Evolutionary conservation across 2,888 invertebrate genomes (phyloP), one percentile per base, ranked within the genome.

Genomic region (Hylaea fasciaria): DNA sequence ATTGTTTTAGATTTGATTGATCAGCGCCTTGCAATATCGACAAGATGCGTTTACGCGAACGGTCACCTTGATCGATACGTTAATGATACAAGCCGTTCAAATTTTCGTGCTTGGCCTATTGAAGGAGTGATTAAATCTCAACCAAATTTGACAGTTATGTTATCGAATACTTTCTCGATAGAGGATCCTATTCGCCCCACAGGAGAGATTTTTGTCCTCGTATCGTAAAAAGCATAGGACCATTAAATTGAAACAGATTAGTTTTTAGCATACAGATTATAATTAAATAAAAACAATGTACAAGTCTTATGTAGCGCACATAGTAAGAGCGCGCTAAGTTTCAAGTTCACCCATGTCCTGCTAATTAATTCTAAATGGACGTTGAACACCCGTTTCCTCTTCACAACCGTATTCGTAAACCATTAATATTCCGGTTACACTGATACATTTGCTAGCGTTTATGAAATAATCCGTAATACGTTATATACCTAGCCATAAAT

Each of bases 351-450:
- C 52, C 43, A 47, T 59, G 59, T 45, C 50, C 54, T 69, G 66
- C 55, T 75, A 72, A 77, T 72, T 71, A 70, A 76, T 76, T 70
- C 68, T 66, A 70, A 51, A 59, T 63, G 48, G 55, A 67, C 66
- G 68, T 68, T 67, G 66, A 72, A 66, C 60, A 60, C 52, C 53
- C 51, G 61, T 53, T 75, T 75, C 70, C 72, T 75, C 50, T 70
- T 71, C 67, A 64, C 71, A 70, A 66, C 64, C 62, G 68, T 73
- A 74, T 69, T 70, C 64, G 64, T 65, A 65, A 63, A 65, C 63
- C 58, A 76, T 74, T 72, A 68, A 64, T 69, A 77, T 74, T 73
- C 77, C 76, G 71, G 73, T 76, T 78, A 67, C 71, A 75, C 67
- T 71, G 69, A 75, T 69, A 72, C 63, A 53, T 53, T 66, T 57